phyloP scores from a whole-genome alignment of 2,797 vertebrate species.

The Anisognathus igniventris region DNA sequence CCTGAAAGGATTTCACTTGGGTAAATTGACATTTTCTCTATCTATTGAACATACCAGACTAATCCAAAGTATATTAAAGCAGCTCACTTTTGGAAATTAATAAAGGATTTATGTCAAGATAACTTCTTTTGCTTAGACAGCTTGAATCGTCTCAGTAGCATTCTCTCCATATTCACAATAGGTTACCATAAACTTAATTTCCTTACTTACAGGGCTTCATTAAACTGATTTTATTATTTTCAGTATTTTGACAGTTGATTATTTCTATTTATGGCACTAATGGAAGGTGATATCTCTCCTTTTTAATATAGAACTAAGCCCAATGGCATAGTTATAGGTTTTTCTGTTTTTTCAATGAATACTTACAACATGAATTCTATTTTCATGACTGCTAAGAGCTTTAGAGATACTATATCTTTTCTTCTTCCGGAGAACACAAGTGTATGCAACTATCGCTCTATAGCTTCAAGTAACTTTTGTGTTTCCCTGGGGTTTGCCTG shows the following conservation, averaged over 20 bases:
- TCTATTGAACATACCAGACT: background rate
- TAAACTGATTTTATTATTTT: background rate
- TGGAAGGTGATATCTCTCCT: background rate
- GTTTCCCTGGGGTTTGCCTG: background rate
- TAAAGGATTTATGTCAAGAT: background rate
- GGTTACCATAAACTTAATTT: background rate
- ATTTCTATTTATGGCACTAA: conserved; percentile 1
- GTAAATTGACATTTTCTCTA: background rate
- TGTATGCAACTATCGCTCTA: background rate
- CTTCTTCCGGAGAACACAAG: background rate
- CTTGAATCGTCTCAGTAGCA: background rate
- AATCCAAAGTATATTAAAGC: background rate
- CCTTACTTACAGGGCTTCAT: background rate
- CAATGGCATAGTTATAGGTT: background rate
- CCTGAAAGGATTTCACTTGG: background rate
- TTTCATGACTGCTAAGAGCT: background rate
- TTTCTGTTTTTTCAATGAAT: background rate
- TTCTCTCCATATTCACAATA: background rate
- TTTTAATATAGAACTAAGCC: background rate
- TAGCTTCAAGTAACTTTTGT: background rate
- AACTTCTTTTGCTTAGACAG: background rate
- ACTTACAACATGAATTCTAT: background rate
- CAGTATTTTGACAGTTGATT: background rate
- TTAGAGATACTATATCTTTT: background rate
- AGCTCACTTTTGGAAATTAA: background rate